Evolutionary conservation across 2,888 invertebrate genomes (phyloP).

Genomic region (Harpalus rufipes): DNA sequence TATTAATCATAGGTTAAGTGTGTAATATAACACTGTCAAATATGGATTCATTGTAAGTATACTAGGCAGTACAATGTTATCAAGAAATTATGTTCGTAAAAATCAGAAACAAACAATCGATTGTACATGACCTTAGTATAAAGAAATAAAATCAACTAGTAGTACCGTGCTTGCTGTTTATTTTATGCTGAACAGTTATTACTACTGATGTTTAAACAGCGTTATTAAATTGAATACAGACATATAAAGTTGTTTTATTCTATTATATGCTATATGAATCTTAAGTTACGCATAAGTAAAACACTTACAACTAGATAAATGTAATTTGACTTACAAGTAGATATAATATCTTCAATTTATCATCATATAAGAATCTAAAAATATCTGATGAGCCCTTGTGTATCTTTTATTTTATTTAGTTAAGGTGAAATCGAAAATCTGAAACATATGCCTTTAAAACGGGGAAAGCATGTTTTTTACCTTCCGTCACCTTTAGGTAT

Average conservation of each 20-base stretch:
- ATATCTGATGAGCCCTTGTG: too few relatives aligned
- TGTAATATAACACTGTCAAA: too few relatives aligned
- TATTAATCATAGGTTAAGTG: too few relatives aligned
- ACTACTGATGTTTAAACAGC: background rate
- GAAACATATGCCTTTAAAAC: too few relatives aligned
- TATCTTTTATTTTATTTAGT: too few relatives aligned
- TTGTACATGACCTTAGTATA: slow-evolving; percentile 6
- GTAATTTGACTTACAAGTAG: too few relatives aligned
- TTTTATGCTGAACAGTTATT: background rate
- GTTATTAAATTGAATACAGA: background rate
- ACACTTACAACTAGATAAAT: background rate
- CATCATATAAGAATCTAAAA: too few relatives aligned
- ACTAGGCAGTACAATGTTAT: background rate
- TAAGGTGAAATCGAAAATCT: too few relatives aligned
- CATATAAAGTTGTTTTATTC: background rate
- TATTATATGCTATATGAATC: background rate
- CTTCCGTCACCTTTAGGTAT: too few relatives aligned
- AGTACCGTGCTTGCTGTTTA: background rate
- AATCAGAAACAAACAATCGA: background rate
- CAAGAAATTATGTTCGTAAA: background rate
- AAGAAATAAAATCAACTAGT: slow-evolving; percentile 2
- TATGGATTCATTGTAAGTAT: too few relatives aligned
- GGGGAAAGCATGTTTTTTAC: too few relatives aligned
- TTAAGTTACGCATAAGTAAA: background rate
- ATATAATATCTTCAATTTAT: too few relatives aligned